Evolutionary conservation across 2,888 invertebrate species (phyloP).

Genomic region (Polyploca ridens): DNA sequence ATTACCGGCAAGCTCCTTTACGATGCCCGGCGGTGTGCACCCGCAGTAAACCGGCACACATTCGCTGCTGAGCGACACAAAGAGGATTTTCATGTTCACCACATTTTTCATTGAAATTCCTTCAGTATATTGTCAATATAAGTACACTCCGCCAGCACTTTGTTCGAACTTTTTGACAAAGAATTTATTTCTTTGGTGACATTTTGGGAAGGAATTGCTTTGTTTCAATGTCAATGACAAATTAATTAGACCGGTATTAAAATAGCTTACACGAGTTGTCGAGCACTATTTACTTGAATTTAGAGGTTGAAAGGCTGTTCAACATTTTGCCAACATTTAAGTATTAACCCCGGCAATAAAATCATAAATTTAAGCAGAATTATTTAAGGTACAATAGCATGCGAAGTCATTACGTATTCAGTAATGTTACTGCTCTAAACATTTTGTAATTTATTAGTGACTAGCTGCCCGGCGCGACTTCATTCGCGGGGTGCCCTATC

Average conservation of each 20-base stretch:
- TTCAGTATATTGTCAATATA: neutral
- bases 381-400: slow-evolving; percentile 53
- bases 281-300: neutral
- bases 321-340: slow-evolving; percentile 24
- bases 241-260: neutral
- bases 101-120: slow-evolving; percentile 24
- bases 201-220: neutral
- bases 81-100: slow-evolving; percentile 47
- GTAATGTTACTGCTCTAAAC: slow-evolving; percentile 23
- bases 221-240: neutral
- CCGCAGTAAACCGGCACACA: slow-evolving; percentile 47
- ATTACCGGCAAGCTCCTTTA: slow-evolving; percentile 55
- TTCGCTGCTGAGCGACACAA: slow-evolving; percentile 33
- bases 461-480: too few species aligned
- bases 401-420: slow-evolving; percentile 50
- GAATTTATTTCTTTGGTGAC: neutral
- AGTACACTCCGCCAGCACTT: neutral
- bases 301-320: slow-evolving; percentile 15
- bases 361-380: slow-evolving; percentile 53
- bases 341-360: slow-evolving; percentile 42
- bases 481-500: too few species aligned
- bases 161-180: neutral
- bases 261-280: neutral
- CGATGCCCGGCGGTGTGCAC: slow-evolving; percentile 47
- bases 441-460: slow-evolving; percentile 1